Evolutionary conservation across 2,113 vertebrate species (phyloP), one percentile per base, ranked within the genome.

Genomic region (Urocynchramus pylzowi): DNA sequence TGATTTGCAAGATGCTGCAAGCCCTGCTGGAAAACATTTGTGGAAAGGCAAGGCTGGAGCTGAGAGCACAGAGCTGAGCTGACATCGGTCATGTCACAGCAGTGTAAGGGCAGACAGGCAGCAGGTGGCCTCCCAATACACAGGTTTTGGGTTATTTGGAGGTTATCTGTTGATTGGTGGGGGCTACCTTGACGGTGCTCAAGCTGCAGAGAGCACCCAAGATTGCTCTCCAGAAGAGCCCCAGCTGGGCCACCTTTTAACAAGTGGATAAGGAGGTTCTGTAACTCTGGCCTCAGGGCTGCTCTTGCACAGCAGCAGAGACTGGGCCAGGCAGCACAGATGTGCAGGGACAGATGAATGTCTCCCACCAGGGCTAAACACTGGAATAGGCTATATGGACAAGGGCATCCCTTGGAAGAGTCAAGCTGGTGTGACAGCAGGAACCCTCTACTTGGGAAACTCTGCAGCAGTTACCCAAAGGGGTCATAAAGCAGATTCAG

Each of bases 81-180:
- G 47, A 8, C 35, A 67, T 24, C 0, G 0, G 6, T n/a, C 41
- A 35, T 2, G 1, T 65, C 74, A 83, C 57, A 73, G 53, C 53
- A 64, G 28, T 4, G 0, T 10, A 35, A 37, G 30, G 30, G 44
- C 27, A 26, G 35, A 24, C 5, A 78, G 75, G 41, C 21, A 78
- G 39, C 17, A 77, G 9, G 16, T 33, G n/a, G 19, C 74, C 28
- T 44, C 16, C 11, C 35, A 52, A 33, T 7, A 11, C 11, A 73
- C 15, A 60, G 56, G 50, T 64, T 82, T 61, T 13, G 53, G 35
- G 22, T 31, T 64, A 41, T 68, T 75, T 54, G 33, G 8, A 11
- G 11, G 12, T 37, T 35, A 23, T 76, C 4, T n/a, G 45, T 50
- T 11, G 52, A 54, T 37, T 17, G 19, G 33, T 45, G 13, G 6